Percentiles rank a stretch among this genome's conserved stretches.
phyloP scores from a whole-genome alignment of 2,888 invertebrate genomes.

The Epinotia bilunana region DNA sequence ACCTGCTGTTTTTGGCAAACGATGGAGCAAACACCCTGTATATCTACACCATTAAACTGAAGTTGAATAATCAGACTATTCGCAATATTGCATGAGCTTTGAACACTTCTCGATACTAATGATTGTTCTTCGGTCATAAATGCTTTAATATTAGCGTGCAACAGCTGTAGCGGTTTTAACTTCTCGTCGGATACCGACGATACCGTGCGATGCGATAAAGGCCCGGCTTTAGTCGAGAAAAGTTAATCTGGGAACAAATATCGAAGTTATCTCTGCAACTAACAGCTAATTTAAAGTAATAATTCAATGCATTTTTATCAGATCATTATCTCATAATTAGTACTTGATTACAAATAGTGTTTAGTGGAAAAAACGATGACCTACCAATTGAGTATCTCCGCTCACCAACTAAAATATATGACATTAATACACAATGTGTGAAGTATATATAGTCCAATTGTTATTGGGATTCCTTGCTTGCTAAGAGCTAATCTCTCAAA shows the following conservation, averaged over 20 bases:
- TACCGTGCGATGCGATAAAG: slow-evolving; percentile 32
- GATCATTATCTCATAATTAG: too few species aligned
- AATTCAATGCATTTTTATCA: slow-evolving; percentile 12
- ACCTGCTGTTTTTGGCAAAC: too few species aligned
- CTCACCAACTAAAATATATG: too few species aligned
- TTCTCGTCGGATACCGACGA: slow-evolving; percentile 22
- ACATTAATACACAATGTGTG: not conserved
- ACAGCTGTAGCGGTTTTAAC: slow-evolving; percentile 43
- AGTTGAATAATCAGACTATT: slow-evolving; percentile 28
- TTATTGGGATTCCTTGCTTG: too few species aligned
- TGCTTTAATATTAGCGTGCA: slow-evolving; percentile 32
- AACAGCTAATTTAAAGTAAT: slow-evolving; percentile 21
- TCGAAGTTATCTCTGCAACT: slow-evolving; percentile 30
- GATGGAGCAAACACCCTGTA: too few species aligned
- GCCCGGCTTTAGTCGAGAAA: slow-evolving; percentile 26
- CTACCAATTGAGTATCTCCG: too few species aligned
- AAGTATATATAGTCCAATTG: too few species aligned
- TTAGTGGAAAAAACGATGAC: not conserved
- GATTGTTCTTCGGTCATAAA: slow-evolving; percentile 34
- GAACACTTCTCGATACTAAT: slow-evolving; percentile 31
- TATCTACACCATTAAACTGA: not conserved
- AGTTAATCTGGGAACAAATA: slow-evolving; percentile 41
- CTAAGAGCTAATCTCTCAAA: not conserved
- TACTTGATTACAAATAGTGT: not conserved
- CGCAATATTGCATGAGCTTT: slow-evolving; percentile 33